phyloP scores from a whole-genome alignment of 2,888 invertebrate species.

The Pediacus dermestoides region DNA sequence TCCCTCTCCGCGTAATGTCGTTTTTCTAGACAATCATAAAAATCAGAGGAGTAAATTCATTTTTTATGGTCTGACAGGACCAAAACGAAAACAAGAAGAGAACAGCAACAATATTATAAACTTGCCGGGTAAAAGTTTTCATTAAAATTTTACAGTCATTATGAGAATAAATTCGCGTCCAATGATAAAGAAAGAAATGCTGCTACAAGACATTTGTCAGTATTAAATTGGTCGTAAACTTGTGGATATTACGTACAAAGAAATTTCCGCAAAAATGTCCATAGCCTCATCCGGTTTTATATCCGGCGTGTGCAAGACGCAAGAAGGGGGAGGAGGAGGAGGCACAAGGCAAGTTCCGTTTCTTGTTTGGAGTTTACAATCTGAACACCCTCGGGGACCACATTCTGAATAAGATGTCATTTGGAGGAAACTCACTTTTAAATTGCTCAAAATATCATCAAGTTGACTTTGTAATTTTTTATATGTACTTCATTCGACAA shows the following conservation, averaged over 20 bases:
- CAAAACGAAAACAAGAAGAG: no score
- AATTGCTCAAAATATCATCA: constrained; percentile 7
- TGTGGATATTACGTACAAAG: constrained; percentile 12
- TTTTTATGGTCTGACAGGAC: no score
- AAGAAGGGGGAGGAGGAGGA: neutral
- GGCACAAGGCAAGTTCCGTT: neutral
- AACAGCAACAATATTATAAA: no score
- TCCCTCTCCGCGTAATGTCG: no score
- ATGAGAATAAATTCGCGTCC: no score
- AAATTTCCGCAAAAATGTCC: constrained; percentile 9
- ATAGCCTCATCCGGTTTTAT: constrained; percentile 7
- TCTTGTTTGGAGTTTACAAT: neutral
- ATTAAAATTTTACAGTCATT: no score
- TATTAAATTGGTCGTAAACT: constrained; percentile 12
- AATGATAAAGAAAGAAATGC: no score
- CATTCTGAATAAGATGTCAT: constrained; percentile 13
- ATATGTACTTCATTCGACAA: no score
- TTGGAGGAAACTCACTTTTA: constrained; percentile 8
- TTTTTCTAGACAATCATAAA: no score
- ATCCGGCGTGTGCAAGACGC: constrained; percentile 5
- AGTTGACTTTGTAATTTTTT: no score
- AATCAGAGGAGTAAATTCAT: no score
- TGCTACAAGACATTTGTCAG: constrained; percentile 12
- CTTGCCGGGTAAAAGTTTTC: no score
- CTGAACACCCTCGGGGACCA: constrained; percentile 5